These are phyloP conservation scores for Tragelaphus imberbis DNA, from an alignment of 2,113 vertebrate species.

Conservation along the genomic window DNA sequence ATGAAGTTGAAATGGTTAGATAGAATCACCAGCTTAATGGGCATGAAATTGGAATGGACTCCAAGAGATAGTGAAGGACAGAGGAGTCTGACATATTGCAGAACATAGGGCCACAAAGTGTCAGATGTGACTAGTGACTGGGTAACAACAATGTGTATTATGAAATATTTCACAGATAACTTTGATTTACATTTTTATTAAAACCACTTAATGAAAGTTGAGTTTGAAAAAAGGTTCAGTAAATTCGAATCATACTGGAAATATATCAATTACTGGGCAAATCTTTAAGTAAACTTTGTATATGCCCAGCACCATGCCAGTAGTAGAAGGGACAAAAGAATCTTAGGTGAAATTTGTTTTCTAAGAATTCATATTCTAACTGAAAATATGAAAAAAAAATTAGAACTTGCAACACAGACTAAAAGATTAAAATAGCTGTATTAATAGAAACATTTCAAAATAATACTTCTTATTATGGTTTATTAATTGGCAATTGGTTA, in stretches of 20 bases:
- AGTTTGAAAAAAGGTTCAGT: background rate
- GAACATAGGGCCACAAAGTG: background rate
- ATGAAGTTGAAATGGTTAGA: background rate
- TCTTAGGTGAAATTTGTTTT: background rate
- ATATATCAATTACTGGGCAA: background rate
- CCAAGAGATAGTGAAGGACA: background rate
- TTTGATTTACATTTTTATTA: slow-evolving; percentile 6
- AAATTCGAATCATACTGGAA: background rate
- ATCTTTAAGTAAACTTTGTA: background rate
- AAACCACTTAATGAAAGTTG: background rate
- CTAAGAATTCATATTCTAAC: background rate
- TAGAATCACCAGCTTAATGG: background rate
- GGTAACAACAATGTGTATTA: background rate
- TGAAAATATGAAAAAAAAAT: background rate
- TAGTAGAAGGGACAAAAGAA: background rate
- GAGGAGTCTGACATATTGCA: background rate
- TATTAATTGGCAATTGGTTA: background rate
- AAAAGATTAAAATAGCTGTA: background rate
- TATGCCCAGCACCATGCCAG: background rate
- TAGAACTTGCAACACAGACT: background rate
- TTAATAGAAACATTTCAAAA: background rate
- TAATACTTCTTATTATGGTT: background rate
- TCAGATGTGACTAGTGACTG: background rate
- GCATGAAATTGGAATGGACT: background rate
- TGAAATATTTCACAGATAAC: background rate